These are phyloP conservation scores for Catharus ustulatus DNA, from an alignment of 2,797 vertebrate genomes.

Conservation along the genomic window DNA sequence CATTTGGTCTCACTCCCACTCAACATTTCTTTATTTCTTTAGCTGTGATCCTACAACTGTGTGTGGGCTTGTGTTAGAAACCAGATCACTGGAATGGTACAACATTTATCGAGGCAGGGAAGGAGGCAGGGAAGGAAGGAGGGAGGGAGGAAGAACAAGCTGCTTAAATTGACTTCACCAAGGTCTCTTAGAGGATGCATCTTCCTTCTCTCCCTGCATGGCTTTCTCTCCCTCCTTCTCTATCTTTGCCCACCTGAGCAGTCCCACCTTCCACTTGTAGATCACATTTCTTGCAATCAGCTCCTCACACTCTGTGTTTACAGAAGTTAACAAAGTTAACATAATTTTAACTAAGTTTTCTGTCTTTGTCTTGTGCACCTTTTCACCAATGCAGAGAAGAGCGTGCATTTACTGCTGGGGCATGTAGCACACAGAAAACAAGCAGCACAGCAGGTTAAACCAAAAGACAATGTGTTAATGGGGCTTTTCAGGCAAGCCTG, in stretches of 20 bases:
- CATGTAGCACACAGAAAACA: background rate
- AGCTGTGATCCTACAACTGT: background rate
- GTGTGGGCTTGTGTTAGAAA: constrained; percentile 7
- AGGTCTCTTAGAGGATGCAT: background rate
- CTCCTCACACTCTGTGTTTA: background rate
- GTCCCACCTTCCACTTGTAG: background rate
- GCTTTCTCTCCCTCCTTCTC: background rate
- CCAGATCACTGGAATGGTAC: background rate
- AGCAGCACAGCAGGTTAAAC: background rate
- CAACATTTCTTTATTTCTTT: background rate
- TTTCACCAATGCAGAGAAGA: background rate
- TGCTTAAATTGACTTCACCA: background rate
- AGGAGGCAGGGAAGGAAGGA: background rate
- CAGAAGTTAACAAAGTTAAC: background rate
- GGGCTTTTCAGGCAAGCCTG: background rate
- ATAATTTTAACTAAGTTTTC: background rate
- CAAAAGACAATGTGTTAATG: background rate
- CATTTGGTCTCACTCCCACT: constrained; percentile 1
- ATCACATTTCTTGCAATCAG: background rate
- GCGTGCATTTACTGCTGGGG: background rate
- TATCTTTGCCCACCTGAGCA: background rate
- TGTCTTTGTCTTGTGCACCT: background rate
- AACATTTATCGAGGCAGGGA: background rate
- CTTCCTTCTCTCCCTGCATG: background rate
- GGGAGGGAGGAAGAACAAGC: background rate